phyloP scores from a whole-genome alignment of 2,888 invertebrate species.

The Scaptomyza polygonia region DNA sequence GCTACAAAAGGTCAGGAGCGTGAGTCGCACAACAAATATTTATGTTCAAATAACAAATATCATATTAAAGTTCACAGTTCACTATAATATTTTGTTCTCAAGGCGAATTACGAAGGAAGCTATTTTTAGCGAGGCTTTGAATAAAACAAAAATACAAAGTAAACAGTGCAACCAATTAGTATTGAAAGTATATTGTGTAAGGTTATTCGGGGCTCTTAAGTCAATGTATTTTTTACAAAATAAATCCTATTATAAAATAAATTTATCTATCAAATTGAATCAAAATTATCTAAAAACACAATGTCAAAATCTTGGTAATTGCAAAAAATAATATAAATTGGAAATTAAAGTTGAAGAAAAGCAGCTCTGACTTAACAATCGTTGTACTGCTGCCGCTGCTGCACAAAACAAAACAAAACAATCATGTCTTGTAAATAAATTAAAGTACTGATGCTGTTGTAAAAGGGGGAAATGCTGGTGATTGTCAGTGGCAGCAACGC shows the following conservation, averaged over 20 bases:
- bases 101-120: not conserved
- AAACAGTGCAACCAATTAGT: no score
- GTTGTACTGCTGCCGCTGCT: not conserved
- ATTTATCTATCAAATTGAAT: no score
- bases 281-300: no score
- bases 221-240: no score
- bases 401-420: not conserved
- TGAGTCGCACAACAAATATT: not conserved
- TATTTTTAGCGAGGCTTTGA: no score
- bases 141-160: no score
- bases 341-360: not conserved
- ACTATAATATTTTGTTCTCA: not conserved
- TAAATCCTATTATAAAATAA: no score
- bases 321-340: not conserved
- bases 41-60: not conserved
- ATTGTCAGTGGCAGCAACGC: constrained; percentile 53
- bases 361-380: not conserved
- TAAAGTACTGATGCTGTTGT: constrained; percentile 13
- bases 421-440: constrained; percentile 35
- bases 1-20: not conserved
- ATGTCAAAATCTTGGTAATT: not conserved
- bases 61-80: not conserved
- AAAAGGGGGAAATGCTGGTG: constrained; percentile 45
- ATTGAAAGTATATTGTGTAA: no score
- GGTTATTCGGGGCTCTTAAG: no score